These are phyloP conservation scores for Sminthopsis crassicaudata DNA, from an alignment of 2,113 vertebrate genomes.

Conservation along the genomic window DNA sequence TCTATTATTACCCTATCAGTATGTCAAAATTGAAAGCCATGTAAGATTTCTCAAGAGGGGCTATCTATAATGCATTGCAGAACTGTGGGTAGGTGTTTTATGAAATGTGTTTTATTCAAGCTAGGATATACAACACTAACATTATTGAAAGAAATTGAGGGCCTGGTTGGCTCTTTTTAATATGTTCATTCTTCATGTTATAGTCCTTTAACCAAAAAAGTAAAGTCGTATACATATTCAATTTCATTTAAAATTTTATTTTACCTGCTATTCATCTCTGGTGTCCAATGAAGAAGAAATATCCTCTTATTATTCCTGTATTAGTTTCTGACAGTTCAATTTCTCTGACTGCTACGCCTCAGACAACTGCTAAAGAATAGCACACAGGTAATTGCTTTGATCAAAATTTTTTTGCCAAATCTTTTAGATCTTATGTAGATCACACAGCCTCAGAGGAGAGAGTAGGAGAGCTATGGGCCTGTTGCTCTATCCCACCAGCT, in stretches of 20 bases:
- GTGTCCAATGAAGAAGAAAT: slow-evolving; percentile 84
- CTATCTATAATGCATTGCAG: slow-evolving; percentile 85
- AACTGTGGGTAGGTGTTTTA: slow-evolving; percentile 82
- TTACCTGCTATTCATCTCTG: slow-evolving; percentile 84
- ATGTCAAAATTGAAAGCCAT: slow-evolving; percentile 85
- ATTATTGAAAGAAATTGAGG: slow-evolving; percentile 87
- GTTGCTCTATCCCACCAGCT: slow-evolving; percentile 13
- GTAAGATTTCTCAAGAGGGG: slow-evolving; percentile 85
- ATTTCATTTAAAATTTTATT: slow-evolving; percentile 78
- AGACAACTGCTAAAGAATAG: slow-evolving; percentile 82
- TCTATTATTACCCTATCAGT: slow-evolving; percentile 84
- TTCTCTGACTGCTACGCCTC: slow-evolving; percentile 84
- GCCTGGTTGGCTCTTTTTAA: slow-evolving; percentile 82
- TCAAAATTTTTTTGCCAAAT: slow-evolving; percentile 83
- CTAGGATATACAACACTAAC: slow-evolving; percentile 84
- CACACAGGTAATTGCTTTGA: slow-evolving; percentile 83
- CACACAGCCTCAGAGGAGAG: slow-evolving; percentile 65
- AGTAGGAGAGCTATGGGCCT: slow-evolving; percentile 55
- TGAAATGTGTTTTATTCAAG: slow-evolving; percentile 86
- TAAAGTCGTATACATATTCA: slow-evolving; percentile 81
- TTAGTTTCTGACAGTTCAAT: slow-evolving; percentile 87
- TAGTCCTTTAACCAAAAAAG: slow-evolving; percentile 85
- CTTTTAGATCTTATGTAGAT: slow-evolving; percentile 79
- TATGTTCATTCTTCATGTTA: slow-evolving; percentile 85
- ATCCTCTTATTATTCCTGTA: slow-evolving; percentile 83